Percentiles rank a stretch among this genome's conserved stretches.
Evolutionary conservation across 2,113 vertebrate species (phyloP).

Genomic region (Cercocebus atys): DNA sequence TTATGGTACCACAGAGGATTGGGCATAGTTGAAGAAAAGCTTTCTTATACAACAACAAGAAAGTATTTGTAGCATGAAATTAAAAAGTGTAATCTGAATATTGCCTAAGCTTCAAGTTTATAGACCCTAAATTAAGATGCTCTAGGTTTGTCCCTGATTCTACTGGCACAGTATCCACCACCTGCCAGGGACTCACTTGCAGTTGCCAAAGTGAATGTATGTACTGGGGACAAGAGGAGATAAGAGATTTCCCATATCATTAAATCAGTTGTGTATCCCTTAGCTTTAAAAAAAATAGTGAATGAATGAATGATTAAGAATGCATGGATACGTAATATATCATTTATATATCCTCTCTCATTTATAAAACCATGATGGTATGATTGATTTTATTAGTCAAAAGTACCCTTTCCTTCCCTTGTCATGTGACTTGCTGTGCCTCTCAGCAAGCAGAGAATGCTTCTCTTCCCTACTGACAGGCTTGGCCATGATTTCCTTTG

Average conservation of each 20-base stretch:
- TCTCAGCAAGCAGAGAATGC: not conserved
- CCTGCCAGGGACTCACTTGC: not conserved
- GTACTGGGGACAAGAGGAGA: not conserved
- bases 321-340: not conserved
- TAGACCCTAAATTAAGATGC: not conserved
- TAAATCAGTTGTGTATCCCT: not conserved
- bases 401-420: not conserved
- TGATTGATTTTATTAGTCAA: not conserved
- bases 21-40: not conserved
- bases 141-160: not conserved
- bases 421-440: not conserved
- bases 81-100: not conserved
- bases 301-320: not conserved
- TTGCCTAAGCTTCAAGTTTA: not conserved
- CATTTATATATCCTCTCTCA: not conserved
- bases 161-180: too few relatives aligned
- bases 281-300: not conserved
- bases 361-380: not conserved
- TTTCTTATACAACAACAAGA: not conserved
- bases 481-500: not conserved
- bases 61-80: not conserved
- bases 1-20: not conserved
- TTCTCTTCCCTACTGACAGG: not conserved
- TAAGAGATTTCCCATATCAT: not conserved
- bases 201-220: not conserved